Conservation (phyloP, 1,140 invertebrate genomes). For the Drosophila kikkawai region DNA sequence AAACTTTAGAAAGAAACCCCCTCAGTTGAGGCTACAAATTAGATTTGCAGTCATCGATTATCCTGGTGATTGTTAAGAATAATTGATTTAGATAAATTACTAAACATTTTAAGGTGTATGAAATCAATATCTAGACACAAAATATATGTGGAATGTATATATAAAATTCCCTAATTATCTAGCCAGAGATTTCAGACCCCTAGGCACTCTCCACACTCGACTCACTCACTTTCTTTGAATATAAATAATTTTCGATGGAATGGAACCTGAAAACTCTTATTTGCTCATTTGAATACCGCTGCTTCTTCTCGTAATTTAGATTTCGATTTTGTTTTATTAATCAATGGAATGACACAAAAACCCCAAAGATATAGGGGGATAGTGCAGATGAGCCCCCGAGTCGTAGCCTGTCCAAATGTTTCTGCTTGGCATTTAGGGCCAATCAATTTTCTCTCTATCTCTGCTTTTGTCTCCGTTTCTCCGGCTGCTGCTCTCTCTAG, state of each 20-base stretch:
- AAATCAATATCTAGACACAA: neutral
- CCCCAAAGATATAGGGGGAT: neutral
- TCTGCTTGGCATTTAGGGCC: slow-evolving; percentile 69
- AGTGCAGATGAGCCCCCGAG: slow-evolving; percentile 35
- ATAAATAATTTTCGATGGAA: slow-evolving; percentile 16
- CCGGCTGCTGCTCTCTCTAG: slow-evolving; percentile 8
- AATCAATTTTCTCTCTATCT: slow-evolving; percentile 65
- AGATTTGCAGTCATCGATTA: slow-evolving; percentile 9
- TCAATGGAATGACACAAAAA: slow-evolving; percentile 38
- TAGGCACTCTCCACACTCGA: neutral
- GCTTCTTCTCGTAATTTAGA: slow-evolving; percentile 45
- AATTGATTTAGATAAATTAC: slow-evolving; percentile 5
- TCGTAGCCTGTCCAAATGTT: slow-evolving; percentile 66
- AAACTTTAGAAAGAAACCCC: neutral
- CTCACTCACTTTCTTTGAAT: slow-evolving; percentile 40
- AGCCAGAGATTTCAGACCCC: neutral
- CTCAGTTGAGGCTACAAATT: neutral
- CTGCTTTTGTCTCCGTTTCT: slow-evolving; percentile 25
- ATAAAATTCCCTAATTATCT: slow-evolving; percentile 34
- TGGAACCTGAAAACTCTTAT: slow-evolving; percentile 19
- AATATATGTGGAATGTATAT: slow-evolving; percentile 6
- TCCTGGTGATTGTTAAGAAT: neutral
- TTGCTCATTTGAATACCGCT: slow-evolving; percentile 55
- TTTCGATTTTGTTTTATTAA: slow-evolving; percentile 62
- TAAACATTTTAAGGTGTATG: neutral